Base-by-base conservation (phyloP, 2,113 vertebrate species). In the Micromys minutus region DNA sequence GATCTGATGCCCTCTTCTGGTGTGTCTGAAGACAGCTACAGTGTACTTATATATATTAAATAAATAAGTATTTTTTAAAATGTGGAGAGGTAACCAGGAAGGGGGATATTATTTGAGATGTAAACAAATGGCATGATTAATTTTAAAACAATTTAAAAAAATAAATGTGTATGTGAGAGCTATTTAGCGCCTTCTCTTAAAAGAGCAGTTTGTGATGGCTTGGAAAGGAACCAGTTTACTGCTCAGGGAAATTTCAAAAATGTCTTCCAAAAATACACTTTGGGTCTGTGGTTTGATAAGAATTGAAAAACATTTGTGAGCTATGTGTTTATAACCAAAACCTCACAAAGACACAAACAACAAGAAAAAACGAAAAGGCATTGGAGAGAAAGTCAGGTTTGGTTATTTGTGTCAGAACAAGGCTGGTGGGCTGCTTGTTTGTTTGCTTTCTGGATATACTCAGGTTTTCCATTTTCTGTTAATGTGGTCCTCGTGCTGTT, bases 201-300 rank as follows among this genome's bases (percentile, higher is more conserved):
- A 93, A n/a, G 96, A 96, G 94, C 67, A 93, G 94, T 91, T 69
- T 59, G 22, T 63, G 45, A 95, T 92, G n/a, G 39, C 75, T 93
- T 76, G 77, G n/a, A 85, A 76, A 94, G 90, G 81, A 96, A 94
- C 83, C 61, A 89, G 63, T 91, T 93, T 63, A 93, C 83, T 93
- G 74, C 57, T 87, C 91, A 93, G 92, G 93, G 61, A 97, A 90
- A 96, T 95, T 95, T 91, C 96, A 96, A 96, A 90, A 96, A 74
- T 94, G 72, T 47, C 83, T 95, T 96, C 88, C 95, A 87, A 94
- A 97, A 95, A 96, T 94, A 92, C 57, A 80, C 71, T 93, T 85
- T 96, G 59, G 55, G 67, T 71, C 74, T 95, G 19, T 97, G 61
- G 94, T 94, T 96, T 85, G 31, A 88, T 93, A 95, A 90, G 67